Conservation (phyloP, 2,888 invertebrate species). For the Polyommatus iphigenia region DNA sequence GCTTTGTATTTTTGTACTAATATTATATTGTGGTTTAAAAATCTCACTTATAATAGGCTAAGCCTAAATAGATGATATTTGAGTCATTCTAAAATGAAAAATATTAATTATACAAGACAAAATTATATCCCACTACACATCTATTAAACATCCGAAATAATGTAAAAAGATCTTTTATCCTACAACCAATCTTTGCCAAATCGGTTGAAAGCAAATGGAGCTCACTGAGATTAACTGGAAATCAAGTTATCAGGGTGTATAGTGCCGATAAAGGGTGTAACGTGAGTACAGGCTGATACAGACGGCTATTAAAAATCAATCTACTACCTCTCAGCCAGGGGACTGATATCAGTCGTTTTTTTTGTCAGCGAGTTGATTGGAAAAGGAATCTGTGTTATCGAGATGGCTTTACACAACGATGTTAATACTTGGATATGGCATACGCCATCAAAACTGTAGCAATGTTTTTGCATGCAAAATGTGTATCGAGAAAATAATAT, state of each 20-base stretch:
- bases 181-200: background rate
- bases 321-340: conserved; percentile 27
- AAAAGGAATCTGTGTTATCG: background rate
- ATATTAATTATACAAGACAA: too few relatives aligned
- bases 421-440: too few relatives aligned
- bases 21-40: too few relatives aligned
- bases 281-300: conserved; percentile 28
- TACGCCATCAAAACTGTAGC: too few relatives aligned
- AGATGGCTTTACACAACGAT: background rate
- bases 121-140: too few relatives aligned
- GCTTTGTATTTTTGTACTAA: too few relatives aligned
- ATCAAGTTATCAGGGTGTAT: conserved; percentile 2
- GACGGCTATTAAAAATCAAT: conserved; percentile 37
- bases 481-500: too few relatives aligned
- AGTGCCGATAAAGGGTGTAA: conserved; percentile 3
- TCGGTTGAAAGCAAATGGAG: background rate
- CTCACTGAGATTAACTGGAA: background rate
- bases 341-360: conserved; percentile 18
- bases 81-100: too few relatives aligned
- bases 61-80: too few relatives aligned
- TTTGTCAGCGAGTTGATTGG: conserved; percentile 18
- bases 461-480: too few relatives aligned
- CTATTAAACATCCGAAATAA: background rate
- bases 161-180: background rate
- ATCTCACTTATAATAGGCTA: too few relatives aligned